phyloP scores from a whole-genome alignment of 1,140 invertebrate species.

The Euglossa dilemma region DNA sequence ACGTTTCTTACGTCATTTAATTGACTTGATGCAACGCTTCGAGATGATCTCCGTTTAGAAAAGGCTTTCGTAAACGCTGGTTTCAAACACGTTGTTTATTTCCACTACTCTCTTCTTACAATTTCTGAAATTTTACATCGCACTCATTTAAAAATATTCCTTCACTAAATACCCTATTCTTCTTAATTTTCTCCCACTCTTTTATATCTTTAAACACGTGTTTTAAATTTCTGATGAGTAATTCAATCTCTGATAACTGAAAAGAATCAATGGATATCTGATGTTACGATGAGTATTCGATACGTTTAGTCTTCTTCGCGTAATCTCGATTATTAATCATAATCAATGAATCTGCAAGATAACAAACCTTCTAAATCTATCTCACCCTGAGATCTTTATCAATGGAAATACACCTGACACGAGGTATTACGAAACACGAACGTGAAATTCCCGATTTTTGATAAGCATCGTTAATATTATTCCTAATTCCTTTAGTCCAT shows the following conservation, averaged over 20 bases:
- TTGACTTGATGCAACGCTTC: constrained; percentile 18
- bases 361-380: background rate
- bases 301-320: background rate
- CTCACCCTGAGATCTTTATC: background rate
- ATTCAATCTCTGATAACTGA: background rate
- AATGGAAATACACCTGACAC: background rate
- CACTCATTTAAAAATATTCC: background rate
- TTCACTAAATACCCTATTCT: too few species aligned
- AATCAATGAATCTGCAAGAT: background rate
- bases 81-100: background rate
- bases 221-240: background rate
- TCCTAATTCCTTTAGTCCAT: too few species aligned
- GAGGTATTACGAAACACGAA: too few species aligned
- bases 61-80: background rate
- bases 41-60: background rate
- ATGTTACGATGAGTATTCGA: background rate
- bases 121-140: background rate
- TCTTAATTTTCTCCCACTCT: background rate
- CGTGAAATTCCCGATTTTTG: background rate
- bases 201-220: too few species aligned
- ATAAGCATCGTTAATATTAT: background rate
- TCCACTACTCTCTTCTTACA: background rate
- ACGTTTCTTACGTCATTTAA: constrained; percentile 39
- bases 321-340: background rate
- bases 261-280: background rate